Percentiles rank a stretch among this genome's conserved stretches.
Conservation (phyloP, 2,888 invertebrate species). For the Pemphredon lugubris region DNA sequence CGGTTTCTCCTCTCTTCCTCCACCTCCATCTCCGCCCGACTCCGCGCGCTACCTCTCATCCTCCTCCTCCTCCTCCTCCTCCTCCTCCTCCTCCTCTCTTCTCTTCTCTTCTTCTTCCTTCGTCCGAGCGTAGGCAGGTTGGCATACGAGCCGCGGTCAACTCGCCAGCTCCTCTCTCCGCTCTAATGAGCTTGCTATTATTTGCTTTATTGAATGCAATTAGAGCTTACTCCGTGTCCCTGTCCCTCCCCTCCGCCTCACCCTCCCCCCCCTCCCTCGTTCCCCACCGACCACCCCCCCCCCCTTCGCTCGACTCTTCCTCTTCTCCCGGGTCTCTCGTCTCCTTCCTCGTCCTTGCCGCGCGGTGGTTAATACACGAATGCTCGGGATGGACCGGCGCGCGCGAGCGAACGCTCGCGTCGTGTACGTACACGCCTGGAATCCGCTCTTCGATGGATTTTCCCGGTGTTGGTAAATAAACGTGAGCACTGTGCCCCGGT, state of each 20-base stretch:
- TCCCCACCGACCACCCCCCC: too few species aligned
- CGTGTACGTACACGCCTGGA: neutral
- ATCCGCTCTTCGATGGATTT: constrained; percentile 26
- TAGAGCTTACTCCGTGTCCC: constrained; percentile 79
- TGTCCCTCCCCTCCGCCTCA: constrained; percentile 52
- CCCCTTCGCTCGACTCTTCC: constrained; percentile 28
- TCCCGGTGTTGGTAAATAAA: constrained; percentile 32
- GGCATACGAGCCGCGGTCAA: constrained; percentile 72
- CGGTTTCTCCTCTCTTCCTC: constrained; percentile 62
- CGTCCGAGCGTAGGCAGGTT: constrained; percentile 73
- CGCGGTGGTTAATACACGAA: constrained; percentile 31
- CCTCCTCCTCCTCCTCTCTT: constrained; percentile 37
- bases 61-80: constrained; percentile 33
- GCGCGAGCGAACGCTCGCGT: constrained; percentile 13
- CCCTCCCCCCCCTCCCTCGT: constrained; percentile 26
- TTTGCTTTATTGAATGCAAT: constrained; percentile 80
- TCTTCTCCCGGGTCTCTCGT: constrained; percentile 20
- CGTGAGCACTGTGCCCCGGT: constrained; percentile 8
- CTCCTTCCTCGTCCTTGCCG: constrained; percentile 34
- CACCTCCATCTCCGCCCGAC: constrained; percentile 27
- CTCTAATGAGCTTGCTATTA: constrained; percentile 80
- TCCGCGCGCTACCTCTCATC: too few species aligned
- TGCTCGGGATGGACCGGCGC: too few species aligned
- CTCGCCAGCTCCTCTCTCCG: constrained; percentile 73
- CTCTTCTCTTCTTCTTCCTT: constrained; percentile 52